Evolutionary conservation across 2,113 vertebrate genomes (phyloP), one percentile per base, ranked within the genome.

Genomic region (Tachysurus fulvidraco): DNA sequence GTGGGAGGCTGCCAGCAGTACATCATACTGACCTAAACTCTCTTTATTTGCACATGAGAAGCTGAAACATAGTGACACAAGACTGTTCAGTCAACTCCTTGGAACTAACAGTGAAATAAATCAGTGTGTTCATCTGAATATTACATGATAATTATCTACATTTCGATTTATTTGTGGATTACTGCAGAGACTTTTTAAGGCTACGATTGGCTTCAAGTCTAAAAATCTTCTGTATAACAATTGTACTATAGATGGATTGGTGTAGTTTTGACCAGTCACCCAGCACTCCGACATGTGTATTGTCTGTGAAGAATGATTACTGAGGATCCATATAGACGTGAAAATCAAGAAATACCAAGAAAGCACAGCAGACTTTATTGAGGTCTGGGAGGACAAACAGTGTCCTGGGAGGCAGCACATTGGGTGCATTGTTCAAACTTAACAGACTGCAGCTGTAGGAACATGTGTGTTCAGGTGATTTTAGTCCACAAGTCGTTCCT

Each of bases 1-100:
- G 92, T 91, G 93, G 91, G 92, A 92, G 91, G 91, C 91, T 83
- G 91, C 89, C 91, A 92, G 90, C 92, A 90, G 87, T 46, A 90
- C 93, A 92, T 93, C 91, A 92, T 91, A 93, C 93, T 94, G 89
- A 89, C 92, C 90, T 92, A 86, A 90, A 81, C 76, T 80, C 28
- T 64, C n/a, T 76, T 41, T 79, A 46, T 67, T 62, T 73, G 60
- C 28, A 89, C 88, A 54, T 90, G 28, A 88, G 87, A 83, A 88
- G 86, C 88, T 80, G 85, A 81, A 82, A 46, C 12, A 23, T 28
- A 87, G 55, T 44, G 55, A 81, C 78, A 81, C 87, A 69, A 23
- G 69, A 74, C n/a, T 64, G 23, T 78, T 69, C 52, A 71, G 54
- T 55, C 55, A 54, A 19, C 62, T 80, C 62, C 14, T 69, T 57